Base-by-base conservation (phyloP, 2,888 invertebrate genomes). In the Thymelicus sylvestris region DNA sequence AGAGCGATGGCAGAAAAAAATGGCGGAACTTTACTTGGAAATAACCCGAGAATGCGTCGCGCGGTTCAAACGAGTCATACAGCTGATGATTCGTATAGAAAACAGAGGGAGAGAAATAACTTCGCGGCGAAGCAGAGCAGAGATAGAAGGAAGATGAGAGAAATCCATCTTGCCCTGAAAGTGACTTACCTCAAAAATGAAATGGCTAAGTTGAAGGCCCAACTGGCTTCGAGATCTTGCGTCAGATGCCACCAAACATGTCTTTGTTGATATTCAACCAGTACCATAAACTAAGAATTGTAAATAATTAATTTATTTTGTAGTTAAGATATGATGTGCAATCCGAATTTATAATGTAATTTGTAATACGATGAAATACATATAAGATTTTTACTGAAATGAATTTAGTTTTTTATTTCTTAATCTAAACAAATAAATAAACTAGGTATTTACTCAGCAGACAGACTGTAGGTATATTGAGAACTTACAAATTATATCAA, bases 91-190 rank as follows among this genome's bases (percentile, higher is more conserved):
- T 96, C 97, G 0, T 99, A 99, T 84, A 96, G 97, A 93, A 98
- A 97, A 79, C 95, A 98, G 70, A 92, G 99, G 10, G 95, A 97
- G 76, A 97, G 98, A 83, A 99, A 99, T 87, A 99, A 99, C 86
- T 97, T 97, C 75, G 99, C 99, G 0, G 99, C 99, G 0, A 99
- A 99, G 88, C 95, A 98, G 78, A 98, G 98, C 0, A 94, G 99
- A 4, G 99, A 99, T 81, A 96, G 98, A 0, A 94, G 99, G 72
- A 95, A 98, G 78, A 96, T 97, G 59, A 97, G 98, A 80, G 99
- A 99, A 86, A 98, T 99, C 78, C 98, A 98, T 81, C 96, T 98
- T 50, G 97, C 98, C 0, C 96, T 98, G 55, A 95, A 98, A 71
- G 98, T 98, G 0, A 97, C 97, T 0, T 97, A 96, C 79, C 92